Percentiles rank a stretch among this genome's conserved stretches.
phyloP scores from a whole-genome alignment of 2,797 vertebrate species.

The Malurus splendens region DNA sequence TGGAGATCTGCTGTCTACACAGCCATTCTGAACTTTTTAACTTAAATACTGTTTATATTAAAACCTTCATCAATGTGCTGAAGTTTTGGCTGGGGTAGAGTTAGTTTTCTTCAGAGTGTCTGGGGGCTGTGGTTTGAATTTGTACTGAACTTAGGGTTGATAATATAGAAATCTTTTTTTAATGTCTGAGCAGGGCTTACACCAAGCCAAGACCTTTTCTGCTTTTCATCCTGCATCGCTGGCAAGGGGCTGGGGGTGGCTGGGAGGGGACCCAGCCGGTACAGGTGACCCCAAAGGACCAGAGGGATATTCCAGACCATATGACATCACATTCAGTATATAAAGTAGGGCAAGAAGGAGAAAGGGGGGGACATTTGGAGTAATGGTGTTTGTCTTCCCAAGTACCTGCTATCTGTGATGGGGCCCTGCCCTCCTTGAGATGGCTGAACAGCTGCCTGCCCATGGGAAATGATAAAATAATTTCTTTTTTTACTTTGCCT shows the following conservation, averaged over 20 bases:
- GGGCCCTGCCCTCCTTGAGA: too few species aligned
- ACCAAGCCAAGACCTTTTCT: neutral
- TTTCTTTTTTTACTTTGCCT: neutral
- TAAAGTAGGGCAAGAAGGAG: neutral
- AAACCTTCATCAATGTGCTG: neutral
- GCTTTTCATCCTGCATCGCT: fast-evolving
- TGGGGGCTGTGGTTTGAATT: neutral
- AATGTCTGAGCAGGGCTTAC: neutral
- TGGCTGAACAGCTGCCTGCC: neutral
- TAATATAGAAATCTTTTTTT: neutral
- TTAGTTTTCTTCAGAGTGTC: neutral
- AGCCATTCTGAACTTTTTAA: neutral
- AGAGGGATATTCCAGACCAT: neutral
- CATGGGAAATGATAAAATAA: neutral
- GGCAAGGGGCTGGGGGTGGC: neutral
- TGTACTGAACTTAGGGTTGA: neutral
- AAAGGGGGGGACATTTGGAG: too few species aligned
- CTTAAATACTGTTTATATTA: neutral
- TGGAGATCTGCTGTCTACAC: neutral
- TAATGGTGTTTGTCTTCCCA: neutral
- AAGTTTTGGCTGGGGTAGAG: neutral
- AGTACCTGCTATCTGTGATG: neutral
- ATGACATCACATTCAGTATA: neutral
- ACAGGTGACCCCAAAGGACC: neutral
- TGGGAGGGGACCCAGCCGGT: neutral